These are phyloP conservation scores for Botia kubotai DNA, from an alignment of 2,797 vertebrate species.

Conservation along the genomic window DNA sequence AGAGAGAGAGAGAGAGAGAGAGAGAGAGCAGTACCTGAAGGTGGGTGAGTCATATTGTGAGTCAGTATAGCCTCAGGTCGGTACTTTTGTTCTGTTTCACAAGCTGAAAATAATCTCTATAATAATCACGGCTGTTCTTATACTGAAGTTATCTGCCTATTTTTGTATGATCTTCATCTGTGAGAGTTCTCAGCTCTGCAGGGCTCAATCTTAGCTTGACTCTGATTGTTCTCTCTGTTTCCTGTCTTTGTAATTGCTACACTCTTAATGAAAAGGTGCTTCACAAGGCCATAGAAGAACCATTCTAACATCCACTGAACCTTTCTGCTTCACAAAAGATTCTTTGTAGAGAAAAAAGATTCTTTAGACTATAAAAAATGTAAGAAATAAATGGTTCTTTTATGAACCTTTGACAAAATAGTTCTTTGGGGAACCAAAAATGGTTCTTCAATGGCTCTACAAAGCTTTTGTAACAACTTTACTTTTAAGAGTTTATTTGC, in stretches of 20 bases:
- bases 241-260: conserved; percentile 22
- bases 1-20: background rate
- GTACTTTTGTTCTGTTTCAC: background rate
- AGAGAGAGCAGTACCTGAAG: background rate
- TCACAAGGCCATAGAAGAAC: no score
- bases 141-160: conserved; percentile 30
- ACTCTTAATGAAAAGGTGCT: no score
- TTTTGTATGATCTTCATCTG: conserved; percentile 24
- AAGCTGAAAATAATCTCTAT: conserved; percentile 31
- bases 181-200: conserved; percentile 9
- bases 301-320: no score
- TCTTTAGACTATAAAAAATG: no score
- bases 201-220: conserved; percentile 22
- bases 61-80: conserved; percentile 25
- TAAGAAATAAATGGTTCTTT: no score
- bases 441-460: no score
- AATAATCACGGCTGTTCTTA: conserved; percentile 33
- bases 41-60: conserved; percentile 31
- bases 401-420: no score
- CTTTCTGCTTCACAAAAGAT: no score
- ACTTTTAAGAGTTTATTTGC: no score
- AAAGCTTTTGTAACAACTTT: no score
- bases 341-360: no score
- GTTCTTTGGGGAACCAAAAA: no score
- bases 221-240: background rate